Evolutionary conservation across 2,797 vertebrate genomes (phyloP).

Genomic region (Sebastiscus albofasciatus): DNA sequence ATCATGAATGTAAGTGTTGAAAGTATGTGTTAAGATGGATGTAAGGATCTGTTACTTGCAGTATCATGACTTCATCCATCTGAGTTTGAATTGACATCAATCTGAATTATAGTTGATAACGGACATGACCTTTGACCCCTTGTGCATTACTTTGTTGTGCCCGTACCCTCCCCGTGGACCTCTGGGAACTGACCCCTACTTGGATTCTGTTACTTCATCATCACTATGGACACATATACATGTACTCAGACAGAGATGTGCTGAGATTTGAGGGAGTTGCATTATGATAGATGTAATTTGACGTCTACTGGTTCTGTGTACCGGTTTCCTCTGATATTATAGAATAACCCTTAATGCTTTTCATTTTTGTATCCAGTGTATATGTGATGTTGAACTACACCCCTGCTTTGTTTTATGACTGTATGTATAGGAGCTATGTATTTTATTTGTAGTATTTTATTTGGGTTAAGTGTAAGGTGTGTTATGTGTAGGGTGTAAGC

Average conservation of each 20-base stretch:
- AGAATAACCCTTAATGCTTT: not conserved
- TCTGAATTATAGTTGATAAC: not conserved
- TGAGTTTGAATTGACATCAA: not conserved
- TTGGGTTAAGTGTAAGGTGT: too few relatives aligned
- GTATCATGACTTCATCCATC: not conserved
- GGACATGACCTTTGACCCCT: not conserved
- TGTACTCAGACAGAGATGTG: not conserved
- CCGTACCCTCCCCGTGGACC: not conserved
- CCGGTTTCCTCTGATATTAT: not conserved
- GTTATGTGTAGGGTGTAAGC: too few relatives aligned
- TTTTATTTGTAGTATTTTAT: too few relatives aligned
- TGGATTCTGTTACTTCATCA: not conserved
- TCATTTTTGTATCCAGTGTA: not conserved
- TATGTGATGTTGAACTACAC: not conserved
- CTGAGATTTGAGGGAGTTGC: too few relatives aligned
- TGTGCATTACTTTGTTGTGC: not conserved
- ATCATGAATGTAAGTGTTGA: not conserved
- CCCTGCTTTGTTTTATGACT: not conserved
- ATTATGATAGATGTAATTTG: not conserved
- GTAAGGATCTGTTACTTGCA: not conserved
- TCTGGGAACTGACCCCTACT: not conserved
- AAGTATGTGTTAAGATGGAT: not conserved
- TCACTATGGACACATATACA: not conserved
- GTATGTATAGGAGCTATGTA: too few relatives aligned
- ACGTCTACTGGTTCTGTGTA: not conserved